phyloP scores from a whole-genome alignment of 2,797 vertebrate genomes.

The Aotus griseimembra region DNA sequence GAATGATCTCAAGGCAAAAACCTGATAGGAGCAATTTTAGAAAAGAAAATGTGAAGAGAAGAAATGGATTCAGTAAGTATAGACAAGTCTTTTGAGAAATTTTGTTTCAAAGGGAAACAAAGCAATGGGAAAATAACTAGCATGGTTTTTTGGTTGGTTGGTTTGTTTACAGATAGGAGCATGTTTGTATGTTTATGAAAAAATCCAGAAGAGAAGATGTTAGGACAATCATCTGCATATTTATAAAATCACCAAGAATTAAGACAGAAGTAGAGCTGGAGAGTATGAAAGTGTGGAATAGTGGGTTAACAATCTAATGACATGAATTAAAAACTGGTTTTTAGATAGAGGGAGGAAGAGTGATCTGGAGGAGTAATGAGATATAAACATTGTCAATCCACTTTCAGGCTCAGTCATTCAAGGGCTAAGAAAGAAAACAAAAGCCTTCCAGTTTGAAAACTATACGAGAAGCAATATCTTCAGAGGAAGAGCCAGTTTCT shows the following conservation, averaged over 20 bases:
- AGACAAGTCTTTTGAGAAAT: not conserved
- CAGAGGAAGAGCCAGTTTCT: not conserved
- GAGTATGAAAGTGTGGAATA: not conserved
- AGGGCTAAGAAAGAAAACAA: not conserved
- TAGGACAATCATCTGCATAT: conserved; percentile 4
- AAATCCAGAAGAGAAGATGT: conserved; percentile 11
- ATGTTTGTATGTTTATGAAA: conserved; percentile 4
- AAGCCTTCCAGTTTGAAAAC: not conserved
- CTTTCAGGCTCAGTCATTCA: not conserved
- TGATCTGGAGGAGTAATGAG: not conserved
- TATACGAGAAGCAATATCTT: conserved; percentile 1
- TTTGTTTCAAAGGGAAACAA: conserved; percentile 14
- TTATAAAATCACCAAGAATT: conserved; percentile 29
- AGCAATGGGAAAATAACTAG: not conserved
- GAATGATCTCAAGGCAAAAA: not conserved
- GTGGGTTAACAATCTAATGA: not conserved
- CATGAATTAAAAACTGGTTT: not conserved
- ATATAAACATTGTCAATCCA: not conserved
- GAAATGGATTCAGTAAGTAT: not conserved
- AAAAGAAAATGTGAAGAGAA: not conserved
- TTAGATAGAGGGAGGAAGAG: not conserved
- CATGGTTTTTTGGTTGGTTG: not conserved
- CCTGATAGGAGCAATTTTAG: not conserved
- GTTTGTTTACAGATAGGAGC: not conserved
- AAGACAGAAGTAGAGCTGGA: not conserved